A percentile compares a stretch with the other conserved stretches of the same genome.
phyloP scores from a whole-genome alignment of 2,888 invertebrate genomes.

The Adelognathus sp. region DNA sequence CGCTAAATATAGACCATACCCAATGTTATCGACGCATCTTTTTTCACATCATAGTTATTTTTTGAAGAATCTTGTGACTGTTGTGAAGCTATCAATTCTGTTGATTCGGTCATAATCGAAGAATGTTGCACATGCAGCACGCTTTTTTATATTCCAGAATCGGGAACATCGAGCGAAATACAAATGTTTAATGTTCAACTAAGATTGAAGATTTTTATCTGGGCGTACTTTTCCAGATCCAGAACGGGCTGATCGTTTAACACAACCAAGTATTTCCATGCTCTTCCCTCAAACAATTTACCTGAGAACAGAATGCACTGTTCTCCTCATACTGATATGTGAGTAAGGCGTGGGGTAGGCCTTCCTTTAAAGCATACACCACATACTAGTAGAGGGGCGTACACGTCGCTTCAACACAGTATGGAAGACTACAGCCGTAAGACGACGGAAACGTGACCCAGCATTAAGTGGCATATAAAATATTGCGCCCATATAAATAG shows the following conservation, averaged over 20 bases:
- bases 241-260: background rate
- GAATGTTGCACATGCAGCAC: no score
- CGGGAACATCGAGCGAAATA: no score
- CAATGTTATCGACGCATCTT: no score
- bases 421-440: slow-evolving; percentile 38
- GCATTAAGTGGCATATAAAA: slow-evolving; percentile 80
- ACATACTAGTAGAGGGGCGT: slow-evolving; percentile 5
- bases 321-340: slow-evolving; percentile 73
- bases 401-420: slow-evolving; percentile 34
- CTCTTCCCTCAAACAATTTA: background rate
- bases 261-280: background rate
- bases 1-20: no score
- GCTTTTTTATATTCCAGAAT: no score
- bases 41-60: no score
- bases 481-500: slow-evolving; percentile 79
- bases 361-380: slow-evolving; percentile 36
- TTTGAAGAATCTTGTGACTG: no score
- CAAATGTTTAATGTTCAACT: no score
- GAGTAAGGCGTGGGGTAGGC: slow-evolving; percentile 64
- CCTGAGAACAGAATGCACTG: slow-evolving; percentile 8
- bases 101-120: no score
- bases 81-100: no score
- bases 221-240: no score
- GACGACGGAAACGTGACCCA: slow-evolving; percentile 77
- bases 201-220: no score